Base-by-base conservation (phyloP, 35 echinoderm and acorn worm species). In the Heliocidaris tuberculata region DNA sequence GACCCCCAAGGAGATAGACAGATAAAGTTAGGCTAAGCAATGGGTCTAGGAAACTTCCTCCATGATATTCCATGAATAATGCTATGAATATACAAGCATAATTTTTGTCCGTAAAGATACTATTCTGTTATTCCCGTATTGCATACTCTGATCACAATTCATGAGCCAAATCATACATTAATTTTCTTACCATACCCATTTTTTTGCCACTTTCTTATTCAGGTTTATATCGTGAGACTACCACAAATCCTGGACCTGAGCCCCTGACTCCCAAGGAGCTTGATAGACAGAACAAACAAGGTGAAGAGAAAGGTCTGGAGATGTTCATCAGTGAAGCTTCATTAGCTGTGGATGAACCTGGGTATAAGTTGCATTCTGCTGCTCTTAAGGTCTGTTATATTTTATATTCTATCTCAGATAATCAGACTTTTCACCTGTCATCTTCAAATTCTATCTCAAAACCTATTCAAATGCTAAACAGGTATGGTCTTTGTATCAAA, bases 211-310 rank as follows among this genome's bases (percentile, higher is more conserved):
- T 27, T 78, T 21, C 19, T 78, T 24, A n/a, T 54, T 17, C 48
- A 89, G 87, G 19, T 47, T 42, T 89, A 6, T 89, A 89, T 30
- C 87, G 47, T 47, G 47, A 89, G 87, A 89, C 24, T 5, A 92
- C 78, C 50, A 85, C 30, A 95, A 94, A 96, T 94, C 47, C 61
- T 92, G 59, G 49, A 19, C 30, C 88, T 13, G 96, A 96, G 48
- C 94, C 96, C 3, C 56, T 86, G 9, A 95, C 88, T 13, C 94
- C 94, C 1, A 60, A 88, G 86, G 94, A 94, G 13, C 31, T 96
- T 27, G 92, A 42, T 85, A 86, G 96, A 27, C 85, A 49, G 27
- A 86, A 31, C 85, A 31, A 50, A 13, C 19, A 19, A 31, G 94
- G 54, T n/a, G 27, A 15, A 11, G 88, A 96, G 94, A 96, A 94